Conservation (phyloP, 2,888 invertebrate species). For the Cyclophora albipunctata region DNA sequence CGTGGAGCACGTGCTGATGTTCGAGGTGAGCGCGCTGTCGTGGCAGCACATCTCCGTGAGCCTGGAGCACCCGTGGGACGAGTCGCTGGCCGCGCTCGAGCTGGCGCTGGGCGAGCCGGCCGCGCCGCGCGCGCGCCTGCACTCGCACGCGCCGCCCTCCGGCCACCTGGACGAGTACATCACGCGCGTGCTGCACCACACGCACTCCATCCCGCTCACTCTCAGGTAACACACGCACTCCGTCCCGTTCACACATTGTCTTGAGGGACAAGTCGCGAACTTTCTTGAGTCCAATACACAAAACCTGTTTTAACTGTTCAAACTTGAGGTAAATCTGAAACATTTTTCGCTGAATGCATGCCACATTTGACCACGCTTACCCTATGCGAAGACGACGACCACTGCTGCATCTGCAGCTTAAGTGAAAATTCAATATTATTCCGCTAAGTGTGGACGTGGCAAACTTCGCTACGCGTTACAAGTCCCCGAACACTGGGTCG, state of each 20-base stretch:
- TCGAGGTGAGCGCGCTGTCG: constrained; percentile 93
- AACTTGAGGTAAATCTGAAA: no score
- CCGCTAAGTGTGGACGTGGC: background rate
- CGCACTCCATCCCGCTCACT: constrained; percentile 94
- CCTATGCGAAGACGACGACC: no score
- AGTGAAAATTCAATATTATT: background rate
- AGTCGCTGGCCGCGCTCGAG: constrained; percentile 94
- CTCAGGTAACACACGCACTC: constrained; percentile 75
- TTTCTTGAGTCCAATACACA: no score
- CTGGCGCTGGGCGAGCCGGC: constrained; percentile 88
- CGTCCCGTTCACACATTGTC: no score
- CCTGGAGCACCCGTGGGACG: constrained; percentile 93
- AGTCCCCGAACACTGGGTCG: no score
- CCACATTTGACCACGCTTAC: no score
- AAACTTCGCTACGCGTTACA: background rate
- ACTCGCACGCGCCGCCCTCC: constrained; percentile 74
- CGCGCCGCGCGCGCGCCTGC: constrained; percentile 85
- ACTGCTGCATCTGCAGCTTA: no score
- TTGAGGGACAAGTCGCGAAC: no score
- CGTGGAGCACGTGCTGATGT: constrained; percentile 86
- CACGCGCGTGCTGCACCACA: constrained; percentile 83
- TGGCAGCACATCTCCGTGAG: constrained; percentile 93
- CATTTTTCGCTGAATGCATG: no score
- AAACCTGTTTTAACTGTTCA: no score
- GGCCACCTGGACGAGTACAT: constrained; percentile 64